These are phyloP conservation scores for Trissolcus japonicus DNA, from an alignment of 2,888 invertebrate species.

Conservation along the genomic window DNA sequence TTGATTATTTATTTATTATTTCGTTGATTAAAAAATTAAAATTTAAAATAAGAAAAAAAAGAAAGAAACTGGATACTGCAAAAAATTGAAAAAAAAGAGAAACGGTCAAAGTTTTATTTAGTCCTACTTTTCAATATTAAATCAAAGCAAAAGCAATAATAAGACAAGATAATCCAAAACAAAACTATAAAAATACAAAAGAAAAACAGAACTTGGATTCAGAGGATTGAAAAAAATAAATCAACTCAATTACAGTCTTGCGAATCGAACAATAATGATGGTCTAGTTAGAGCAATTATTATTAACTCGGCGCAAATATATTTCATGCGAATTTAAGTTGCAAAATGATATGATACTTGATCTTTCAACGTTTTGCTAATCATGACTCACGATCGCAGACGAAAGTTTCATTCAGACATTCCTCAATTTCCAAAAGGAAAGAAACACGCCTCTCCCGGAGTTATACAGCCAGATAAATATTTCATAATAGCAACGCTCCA, in stretches of 20 bases:
- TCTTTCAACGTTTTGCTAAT: conserved; percentile 25
- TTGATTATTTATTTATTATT: no score
- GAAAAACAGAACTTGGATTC: no score
- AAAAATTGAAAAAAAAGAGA: no score
- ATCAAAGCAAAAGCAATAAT: no score
- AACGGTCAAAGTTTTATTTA: no score
- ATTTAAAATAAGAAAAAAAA: no score
- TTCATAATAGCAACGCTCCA: conserved; percentile 16
- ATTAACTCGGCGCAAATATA: conserved; percentile 14
- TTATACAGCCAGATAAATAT: conserved; percentile 18
- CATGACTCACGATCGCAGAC: conserved; percentile 26
- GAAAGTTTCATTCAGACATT: conserved; percentile 24
- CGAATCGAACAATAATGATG: neutral
- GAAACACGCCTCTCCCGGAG: conserved; percentile 11
- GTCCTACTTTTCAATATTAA: no score
- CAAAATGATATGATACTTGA: conserved; percentile 21
- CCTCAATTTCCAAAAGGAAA: conserved; percentile 24
- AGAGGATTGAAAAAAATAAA: no score
- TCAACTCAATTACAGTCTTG: neutral
- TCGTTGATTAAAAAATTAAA: no score
- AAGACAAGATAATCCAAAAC: no score
- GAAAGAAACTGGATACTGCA: no score
- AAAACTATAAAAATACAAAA: no score
- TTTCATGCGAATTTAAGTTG: conserved; percentile 21
- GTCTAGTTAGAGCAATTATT: conserved; percentile 12